These are phyloP conservation scores for Cuculus canorus DNA, from an alignment of 2,797 vertebrate genomes.

Conservation along the genomic window DNA sequence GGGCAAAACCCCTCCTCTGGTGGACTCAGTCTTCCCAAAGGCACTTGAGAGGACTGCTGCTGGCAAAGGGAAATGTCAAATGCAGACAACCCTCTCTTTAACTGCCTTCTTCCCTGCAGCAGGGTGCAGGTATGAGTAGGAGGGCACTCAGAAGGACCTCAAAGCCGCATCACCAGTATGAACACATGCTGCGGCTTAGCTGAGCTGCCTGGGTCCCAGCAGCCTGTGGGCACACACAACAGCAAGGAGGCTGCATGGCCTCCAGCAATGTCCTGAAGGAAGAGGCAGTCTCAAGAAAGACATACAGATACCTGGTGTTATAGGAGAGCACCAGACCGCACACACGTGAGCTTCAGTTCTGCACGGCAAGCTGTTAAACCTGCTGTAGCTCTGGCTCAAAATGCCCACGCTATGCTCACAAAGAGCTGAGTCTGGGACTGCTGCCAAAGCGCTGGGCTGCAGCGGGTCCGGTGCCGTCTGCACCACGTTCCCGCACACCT, in stretches of 20 bases:
- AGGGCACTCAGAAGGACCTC: background rate
- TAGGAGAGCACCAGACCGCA: background rate
- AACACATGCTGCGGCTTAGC: background rate
- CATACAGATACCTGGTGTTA: background rate
- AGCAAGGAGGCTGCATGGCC: background rate
- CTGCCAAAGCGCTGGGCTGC: background rate
- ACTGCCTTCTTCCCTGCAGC: background rate
- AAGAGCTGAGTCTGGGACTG: background rate
- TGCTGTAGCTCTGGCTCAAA: background rate
- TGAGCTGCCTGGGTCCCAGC: accelerated
- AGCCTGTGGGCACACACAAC: background rate
- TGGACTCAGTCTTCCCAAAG: background rate
- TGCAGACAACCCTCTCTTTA: background rate
- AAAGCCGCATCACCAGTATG: background rate
- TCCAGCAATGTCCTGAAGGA: accelerated
- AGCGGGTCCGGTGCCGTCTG: accelerated
- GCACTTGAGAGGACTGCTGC: background rate
- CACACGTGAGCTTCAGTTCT: accelerated
- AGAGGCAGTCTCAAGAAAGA: background rate
- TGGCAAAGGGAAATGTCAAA: background rate
- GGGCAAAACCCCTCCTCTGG: background rate
- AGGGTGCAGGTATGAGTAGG: background rate
- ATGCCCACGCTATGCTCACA: accelerated
- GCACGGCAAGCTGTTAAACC: background rate
- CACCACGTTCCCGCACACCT: accelerated